Evolutionary conservation across 2,113 vertebrate species (phyloP).

Genomic region (Prionailurus viverrinus): DNA sequence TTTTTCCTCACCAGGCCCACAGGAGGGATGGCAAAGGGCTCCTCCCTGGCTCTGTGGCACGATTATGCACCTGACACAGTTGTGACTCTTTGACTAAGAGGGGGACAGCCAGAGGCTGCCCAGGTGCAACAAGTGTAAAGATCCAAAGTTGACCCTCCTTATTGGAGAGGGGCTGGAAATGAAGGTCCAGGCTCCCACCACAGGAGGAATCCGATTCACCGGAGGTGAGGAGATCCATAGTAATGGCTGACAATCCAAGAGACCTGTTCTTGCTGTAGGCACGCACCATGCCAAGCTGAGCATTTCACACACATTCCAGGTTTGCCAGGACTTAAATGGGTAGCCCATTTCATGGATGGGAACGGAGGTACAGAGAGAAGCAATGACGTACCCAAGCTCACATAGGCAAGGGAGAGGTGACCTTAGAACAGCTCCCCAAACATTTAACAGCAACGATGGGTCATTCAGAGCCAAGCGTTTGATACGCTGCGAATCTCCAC

Average conservation of each 20-base stretch:
- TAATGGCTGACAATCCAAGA: no score
- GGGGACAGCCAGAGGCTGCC: neutral
- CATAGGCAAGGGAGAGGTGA: neutral
- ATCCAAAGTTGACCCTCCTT: fast-evolving
- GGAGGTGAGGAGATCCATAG: no score
- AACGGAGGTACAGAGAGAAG: no score
- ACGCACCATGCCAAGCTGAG: fast-evolving
- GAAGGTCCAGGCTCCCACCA: neutral
- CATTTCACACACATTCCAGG: neutral
- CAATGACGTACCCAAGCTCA: fast-evolving
- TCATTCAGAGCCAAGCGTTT: no score
- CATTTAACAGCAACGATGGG: fast-evolving
- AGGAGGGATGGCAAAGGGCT: neutral
- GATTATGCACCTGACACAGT: neutral
- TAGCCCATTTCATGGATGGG: neutral
- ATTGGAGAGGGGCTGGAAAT: neutral
- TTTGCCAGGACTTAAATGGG: neutral
- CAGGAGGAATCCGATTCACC: fast-evolving
- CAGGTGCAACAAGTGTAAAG: no score
- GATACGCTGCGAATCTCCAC: fast-evolving
- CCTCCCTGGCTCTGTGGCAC: neutral
- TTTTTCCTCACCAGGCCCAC: neutral
- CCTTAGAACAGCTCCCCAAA: neutral
- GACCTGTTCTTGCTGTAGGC: fast-evolving
- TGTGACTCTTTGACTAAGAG: no score